These are phyloP conservation scores for Delphinapterus leucas DNA, from an alignment of 2,113 vertebrate genomes.

Conservation along the genomic window DNA sequence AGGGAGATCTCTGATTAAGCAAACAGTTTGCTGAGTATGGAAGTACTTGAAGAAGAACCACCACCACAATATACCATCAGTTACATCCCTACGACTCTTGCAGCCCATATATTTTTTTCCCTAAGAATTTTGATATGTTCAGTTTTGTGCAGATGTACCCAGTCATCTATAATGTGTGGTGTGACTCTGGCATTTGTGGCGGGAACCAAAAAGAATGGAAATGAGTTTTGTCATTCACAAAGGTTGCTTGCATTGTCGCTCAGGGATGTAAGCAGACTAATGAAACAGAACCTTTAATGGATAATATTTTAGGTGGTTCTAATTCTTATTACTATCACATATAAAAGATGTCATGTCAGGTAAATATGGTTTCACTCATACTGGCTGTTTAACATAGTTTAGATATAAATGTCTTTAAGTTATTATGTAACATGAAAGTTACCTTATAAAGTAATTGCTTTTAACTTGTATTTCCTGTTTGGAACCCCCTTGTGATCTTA, in stretches of 20 bases:
- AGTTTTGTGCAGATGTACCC: slow-evolving; percentile 31
- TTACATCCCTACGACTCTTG: neutral
- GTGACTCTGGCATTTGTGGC: slow-evolving; percentile 43
- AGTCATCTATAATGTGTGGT: slow-evolving; percentile 23
- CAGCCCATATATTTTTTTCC: neutral
- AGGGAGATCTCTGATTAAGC: slow-evolving; percentile 36
- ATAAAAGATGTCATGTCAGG: neutral
- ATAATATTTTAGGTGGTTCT: slow-evolving; percentile 47
- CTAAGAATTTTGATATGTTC: slow-evolving; percentile 14
- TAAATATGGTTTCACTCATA: neutral
- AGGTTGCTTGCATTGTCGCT: slow-evolving; percentile 33
- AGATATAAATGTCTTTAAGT: neutral
- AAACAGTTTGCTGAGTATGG: slow-evolving; percentile 33
- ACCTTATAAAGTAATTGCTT: slow-evolving; percentile 45
- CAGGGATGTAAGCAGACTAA: neutral
- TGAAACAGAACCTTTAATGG: slow-evolving; percentile 23
- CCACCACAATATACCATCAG: neutral
- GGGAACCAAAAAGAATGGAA: slow-evolving; percentile 50
- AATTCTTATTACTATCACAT: neutral
- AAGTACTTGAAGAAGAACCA: slow-evolving; percentile 25
- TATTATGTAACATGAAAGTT: slow-evolving; percentile 6
- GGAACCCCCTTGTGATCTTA: neutral
- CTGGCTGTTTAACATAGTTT: neutral
- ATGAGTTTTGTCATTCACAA: slow-evolving; percentile 62
- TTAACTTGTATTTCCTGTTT: slow-evolving; percentile 40